These are phyloP conservation scores for Antedon mediterranea DNA, from an alignment of 53 echinoderm and acorn worm genomes.

Conservation along the genomic window DNA sequence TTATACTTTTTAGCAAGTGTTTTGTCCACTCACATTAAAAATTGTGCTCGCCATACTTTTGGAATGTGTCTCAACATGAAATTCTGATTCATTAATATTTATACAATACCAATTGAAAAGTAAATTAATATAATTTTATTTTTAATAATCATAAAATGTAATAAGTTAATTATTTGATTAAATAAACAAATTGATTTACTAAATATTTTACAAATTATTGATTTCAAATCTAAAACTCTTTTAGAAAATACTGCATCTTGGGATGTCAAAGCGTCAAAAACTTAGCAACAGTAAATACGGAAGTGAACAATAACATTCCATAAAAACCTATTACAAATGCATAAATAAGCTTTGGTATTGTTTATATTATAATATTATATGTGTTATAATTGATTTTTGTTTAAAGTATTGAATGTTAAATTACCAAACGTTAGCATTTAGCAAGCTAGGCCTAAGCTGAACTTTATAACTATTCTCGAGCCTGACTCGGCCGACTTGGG, in stretches of 20 bases:
- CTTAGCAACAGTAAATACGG: constrained; percentile 1
- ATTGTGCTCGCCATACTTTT: neutral
- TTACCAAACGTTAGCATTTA: neutral
- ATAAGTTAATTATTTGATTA: no score
- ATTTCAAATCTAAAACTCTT: neutral
- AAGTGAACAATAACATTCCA: neutral
- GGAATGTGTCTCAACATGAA: neutral
- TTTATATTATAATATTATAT: neutral
- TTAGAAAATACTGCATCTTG: neutral
- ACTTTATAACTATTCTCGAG: no score
- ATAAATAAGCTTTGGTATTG: neutral
- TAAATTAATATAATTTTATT: no score
- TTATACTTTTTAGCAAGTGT: no score
- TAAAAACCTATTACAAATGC: no score
- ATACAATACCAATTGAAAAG: no score
- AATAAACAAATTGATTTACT: no score
- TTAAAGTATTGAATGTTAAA: no score
- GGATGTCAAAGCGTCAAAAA: neutral
- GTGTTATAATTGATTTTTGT: neutral
- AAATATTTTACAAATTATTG: no score
- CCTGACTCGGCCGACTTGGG: no score
- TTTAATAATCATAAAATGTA: no score
- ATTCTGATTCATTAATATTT: neutral
- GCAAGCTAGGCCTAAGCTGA: neutral
- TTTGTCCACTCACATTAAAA: no score